phyloP scores from a whole-genome alignment of 1,140 invertebrate species.

The Macrocentrus cingulum region DNA sequence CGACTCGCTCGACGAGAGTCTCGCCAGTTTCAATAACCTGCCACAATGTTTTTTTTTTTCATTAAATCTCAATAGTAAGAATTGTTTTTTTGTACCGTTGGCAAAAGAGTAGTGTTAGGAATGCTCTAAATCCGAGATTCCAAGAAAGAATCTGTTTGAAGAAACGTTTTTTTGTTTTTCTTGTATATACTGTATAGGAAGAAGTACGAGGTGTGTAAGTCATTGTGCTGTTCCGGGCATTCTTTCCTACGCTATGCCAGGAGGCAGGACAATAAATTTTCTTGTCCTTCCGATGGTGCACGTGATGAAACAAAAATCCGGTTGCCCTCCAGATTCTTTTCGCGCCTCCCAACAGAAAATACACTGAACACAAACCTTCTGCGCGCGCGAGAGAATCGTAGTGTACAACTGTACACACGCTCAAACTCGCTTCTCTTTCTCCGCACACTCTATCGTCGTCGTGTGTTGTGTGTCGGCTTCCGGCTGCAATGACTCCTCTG shows the following conservation, averaged over 20 bases:
- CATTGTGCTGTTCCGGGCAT: slow-evolving; percentile 23
- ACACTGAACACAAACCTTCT: no score
- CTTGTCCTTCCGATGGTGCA: slow-evolving; percentile 14
- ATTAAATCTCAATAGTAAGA: no score
- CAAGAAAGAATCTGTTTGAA: slow-evolving; percentile 4
- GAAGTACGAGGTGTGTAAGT: slow-evolving; percentile 17
- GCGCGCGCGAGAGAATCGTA: no score
- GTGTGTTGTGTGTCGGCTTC: background rate
- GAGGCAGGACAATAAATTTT: slow-evolving; percentile 22
- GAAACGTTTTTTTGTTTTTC: background rate
- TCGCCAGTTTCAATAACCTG: slow-evolving; percentile 8
- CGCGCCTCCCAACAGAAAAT: background rate
- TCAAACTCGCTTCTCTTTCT: background rate
- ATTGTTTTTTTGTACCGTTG: no score
- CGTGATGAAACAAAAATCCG: slow-evolving; percentile 9
- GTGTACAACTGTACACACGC: no score
- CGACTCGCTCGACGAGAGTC: slow-evolving; percentile 3
- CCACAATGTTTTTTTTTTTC: no score
- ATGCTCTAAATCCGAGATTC: no score
- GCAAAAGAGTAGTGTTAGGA: no score
- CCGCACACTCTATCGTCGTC: slow-evolving; percentile 1
- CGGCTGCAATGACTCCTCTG: background rate
- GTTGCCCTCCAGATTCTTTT: background rate
- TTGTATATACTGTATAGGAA: background rate
- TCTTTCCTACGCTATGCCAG: slow-evolving; percentile 16